Evolutionary conservation across 2,888 invertebrate genomes (phyloP), one percentile per base, ranked within the genome.

Genomic region (Geophilus truncorum): DNA sequence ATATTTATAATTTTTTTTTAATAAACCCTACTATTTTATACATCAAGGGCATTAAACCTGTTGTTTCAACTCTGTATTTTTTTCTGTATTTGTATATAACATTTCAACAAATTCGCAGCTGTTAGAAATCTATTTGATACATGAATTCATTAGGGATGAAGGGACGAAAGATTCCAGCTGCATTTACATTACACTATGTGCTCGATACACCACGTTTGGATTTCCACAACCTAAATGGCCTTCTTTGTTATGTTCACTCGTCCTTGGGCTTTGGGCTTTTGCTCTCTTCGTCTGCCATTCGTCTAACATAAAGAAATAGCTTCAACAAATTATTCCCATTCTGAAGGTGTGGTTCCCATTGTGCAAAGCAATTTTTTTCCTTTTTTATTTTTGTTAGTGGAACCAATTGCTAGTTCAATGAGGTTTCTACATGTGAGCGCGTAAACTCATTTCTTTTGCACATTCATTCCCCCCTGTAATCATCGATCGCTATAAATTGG

Each of bases 341-440:
- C 70, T 70, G n/a, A 28, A 70, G 70, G 70, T 70, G 70, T 70
- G 28, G 25, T 70, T 70, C 70, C 70, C 25, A 70, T 70, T 28
- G 70, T 70, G 25, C 70, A 28, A 70, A 28, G 5, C 5, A 70
- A 70, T 25, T 70, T 70, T 28, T 70, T n/a, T n/a, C n/a, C n/a
- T n/a, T n/a, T 45, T 12, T 45, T n/a, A 4, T 12, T 45, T 45
- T 18, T 45, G 25, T 25, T 70, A 70, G 25, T 70, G 70, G 70
- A 70, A 70, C 70, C 70, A 70, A 70, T 70, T 70, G 70, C 51
- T 51, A 51, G 28, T 28, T 70, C 70, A 70, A 70, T 70, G 70
- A 70, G 28, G 70, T 51, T 21, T 32, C n/a, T n/a, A 40, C 40
- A 40, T 40, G 40, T 40, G 15, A 40, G 18, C 51, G 7, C 9